phyloP scores from a whole-genome alignment of 2,797 vertebrate species.

The Eutrigla gurnardus region DNA sequence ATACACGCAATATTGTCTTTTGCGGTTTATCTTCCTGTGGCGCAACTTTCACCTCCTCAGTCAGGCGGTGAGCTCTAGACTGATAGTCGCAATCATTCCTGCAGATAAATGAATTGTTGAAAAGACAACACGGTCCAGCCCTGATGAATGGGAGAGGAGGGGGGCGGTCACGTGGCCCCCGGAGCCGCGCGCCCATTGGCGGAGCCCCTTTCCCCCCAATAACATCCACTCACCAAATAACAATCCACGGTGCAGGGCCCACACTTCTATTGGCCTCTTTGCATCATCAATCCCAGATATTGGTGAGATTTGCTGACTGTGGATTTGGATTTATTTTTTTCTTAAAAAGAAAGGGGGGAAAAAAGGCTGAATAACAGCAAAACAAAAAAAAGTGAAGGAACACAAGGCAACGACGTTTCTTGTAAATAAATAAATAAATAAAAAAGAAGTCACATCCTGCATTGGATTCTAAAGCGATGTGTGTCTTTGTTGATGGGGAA shows the following conservation, averaged over 20 bases:
- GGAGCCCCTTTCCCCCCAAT: constrained; percentile 80
- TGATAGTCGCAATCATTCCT: constrained; percentile 99
- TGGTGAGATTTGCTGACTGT: constrained; percentile 90
- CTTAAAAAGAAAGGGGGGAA: no score
- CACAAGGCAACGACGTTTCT: constrained; percentile 48
- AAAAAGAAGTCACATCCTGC: not conserved
- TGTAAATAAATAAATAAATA: not conserved
- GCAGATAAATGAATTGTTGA: constrained; percentile 99
- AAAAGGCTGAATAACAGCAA: constrained; percentile 83
- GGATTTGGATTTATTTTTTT: constrained; percentile 75
- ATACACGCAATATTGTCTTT: constrained; percentile 97
- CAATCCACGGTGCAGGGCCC: constrained; percentile 87
- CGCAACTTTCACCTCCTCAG: constrained; percentile 99
- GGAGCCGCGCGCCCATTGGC: constrained; percentile 87
- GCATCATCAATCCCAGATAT: constrained; percentile 97
- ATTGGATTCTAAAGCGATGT: constrained; percentile 27
- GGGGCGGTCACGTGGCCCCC: constrained; percentile 88
- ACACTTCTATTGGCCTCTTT: constrained; percentile 90
- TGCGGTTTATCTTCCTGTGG: constrained; percentile 99
- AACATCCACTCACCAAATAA: constrained; percentile 92
- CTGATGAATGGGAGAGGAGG: constrained; percentile 98
- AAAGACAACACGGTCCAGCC: constrained; percentile 99
- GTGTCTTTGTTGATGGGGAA: not conserved
- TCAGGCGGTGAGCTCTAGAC: constrained; percentile 99
- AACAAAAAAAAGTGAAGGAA: constrained; percentile 73